Conservation (phyloP, 2,888 invertebrate species). For the Tiphia femorata region DNA sequence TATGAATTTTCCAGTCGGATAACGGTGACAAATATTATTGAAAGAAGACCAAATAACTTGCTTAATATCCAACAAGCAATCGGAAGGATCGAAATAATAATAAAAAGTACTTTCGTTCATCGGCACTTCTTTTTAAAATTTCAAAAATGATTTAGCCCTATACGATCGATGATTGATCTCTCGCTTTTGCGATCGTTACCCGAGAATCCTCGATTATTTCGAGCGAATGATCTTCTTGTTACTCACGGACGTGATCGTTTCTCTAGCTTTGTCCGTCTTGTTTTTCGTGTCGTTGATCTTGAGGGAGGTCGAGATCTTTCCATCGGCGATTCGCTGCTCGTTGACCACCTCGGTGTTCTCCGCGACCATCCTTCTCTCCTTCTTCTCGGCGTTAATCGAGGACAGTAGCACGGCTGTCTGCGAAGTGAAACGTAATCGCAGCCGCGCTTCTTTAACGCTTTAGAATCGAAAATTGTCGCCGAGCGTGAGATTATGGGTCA, state of each 20-base stretch:
- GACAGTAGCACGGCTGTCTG: slow-evolving; percentile 48
- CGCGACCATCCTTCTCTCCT: background rate
- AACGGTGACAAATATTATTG: too few species aligned
- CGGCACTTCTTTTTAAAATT: too few species aligned
- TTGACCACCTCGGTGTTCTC: slow-evolving; percentile 40
- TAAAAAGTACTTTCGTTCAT: too few species aligned
- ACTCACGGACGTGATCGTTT: slow-evolving; percentile 41
- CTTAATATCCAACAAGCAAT: too few species aligned
- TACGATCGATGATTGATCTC: too few species aligned
- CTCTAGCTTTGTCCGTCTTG: slow-evolving; percentile 41
- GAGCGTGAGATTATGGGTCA: too few species aligned
- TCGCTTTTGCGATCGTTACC: background rate
- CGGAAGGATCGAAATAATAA: too few species aligned
- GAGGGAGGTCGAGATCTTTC: slow-evolving; percentile 53
- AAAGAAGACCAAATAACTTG: too few species aligned
- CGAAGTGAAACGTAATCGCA: slow-evolving; percentile 31
- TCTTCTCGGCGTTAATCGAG: slow-evolving; percentile 28
- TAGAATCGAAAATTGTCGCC: too few species aligned
- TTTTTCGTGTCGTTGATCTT: slow-evolving; percentile 48
- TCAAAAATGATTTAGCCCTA: too few species aligned
- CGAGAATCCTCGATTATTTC: background rate
- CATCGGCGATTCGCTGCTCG: slow-evolving; percentile 32
- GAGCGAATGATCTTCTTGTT: background rate
- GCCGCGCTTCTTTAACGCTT: too few species aligned
- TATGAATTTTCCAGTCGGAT: too few species aligned